phyloP scores from a whole-genome alignment of 2,797 vertebrate genomes.

The Melanogrammus aeglefinus region DNA sequence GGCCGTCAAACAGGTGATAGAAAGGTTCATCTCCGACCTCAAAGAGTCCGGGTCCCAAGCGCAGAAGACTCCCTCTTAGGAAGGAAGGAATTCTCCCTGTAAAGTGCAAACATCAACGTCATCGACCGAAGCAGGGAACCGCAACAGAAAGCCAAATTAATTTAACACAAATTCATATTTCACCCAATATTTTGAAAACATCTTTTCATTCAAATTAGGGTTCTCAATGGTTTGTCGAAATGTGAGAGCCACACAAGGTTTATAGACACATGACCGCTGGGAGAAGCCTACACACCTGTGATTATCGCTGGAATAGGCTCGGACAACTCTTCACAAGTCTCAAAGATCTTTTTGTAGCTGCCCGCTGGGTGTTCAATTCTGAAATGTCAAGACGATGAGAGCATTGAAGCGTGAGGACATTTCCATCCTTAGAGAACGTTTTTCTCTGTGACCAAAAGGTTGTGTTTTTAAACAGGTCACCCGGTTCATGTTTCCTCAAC shows the following conservation, averaged over 20 bases:
- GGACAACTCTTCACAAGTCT: slow-evolving; percentile 92
- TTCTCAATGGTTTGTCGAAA: background rate
- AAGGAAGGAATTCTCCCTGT: slow-evolving; percentile 88
- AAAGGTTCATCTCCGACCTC: slow-evolving; percentile 91
- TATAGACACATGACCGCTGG: background rate
- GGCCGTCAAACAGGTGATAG: slow-evolving; percentile 95
- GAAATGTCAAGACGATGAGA: slow-evolving; percentile 20
- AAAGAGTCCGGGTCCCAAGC: slow-evolving; percentile 92
- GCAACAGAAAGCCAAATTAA: background rate
- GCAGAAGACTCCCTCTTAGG: slow-evolving; percentile 90
- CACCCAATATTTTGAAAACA: background rate
- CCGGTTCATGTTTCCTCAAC: slow-evolving; percentile 5
- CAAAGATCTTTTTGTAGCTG: slow-evolving; percentile 94
- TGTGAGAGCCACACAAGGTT: background rate
- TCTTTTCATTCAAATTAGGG: background rate
- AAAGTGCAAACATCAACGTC: background rate
- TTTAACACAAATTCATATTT: background rate
- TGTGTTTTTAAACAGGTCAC: slow-evolving; percentile 2
- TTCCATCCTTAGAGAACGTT: background rate
- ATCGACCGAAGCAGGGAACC: background rate
- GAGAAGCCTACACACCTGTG: slow-evolving; percentile 76
- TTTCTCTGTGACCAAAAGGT: background rate
- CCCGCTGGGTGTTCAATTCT: slow-evolving; percentile 95
- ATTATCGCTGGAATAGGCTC: slow-evolving; percentile 85
- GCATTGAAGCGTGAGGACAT: background rate